Base-by-base conservation (phyloP, 2,113 vertebrate genomes). In the Malurus cyaneus region DNA sequence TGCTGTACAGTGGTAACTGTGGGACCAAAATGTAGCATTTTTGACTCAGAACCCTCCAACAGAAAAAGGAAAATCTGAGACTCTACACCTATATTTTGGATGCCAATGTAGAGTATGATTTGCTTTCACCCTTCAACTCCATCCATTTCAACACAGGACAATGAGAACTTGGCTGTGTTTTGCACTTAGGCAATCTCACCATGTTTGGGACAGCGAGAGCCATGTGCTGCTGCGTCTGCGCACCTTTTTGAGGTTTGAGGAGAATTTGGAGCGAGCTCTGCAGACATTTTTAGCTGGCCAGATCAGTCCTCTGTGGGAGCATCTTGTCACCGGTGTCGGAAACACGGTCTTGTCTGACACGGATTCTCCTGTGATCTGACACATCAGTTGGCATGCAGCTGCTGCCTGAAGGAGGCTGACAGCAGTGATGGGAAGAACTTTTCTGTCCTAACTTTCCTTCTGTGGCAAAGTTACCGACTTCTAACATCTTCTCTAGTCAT, bases 201-300 rank as follows among this genome's bases (percentile, higher is more conserved):
- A 4, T 1, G 2, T 29, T 18, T 42, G 49, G 67, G 72, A 11
- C 5, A 8, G 29, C n/a, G 53, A 39, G 54, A 73, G 57, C 28
- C 0, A 0, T 8, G 26, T 1, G 0, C 28, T 56, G 18, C 31
- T 11, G n/a, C n/a, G 41, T 46, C n/a, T 0, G 36, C 10, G 7
- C 41, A 6, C 56, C 21, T 57, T 47, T 47, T n/a, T 23, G 47
- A 50, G 42, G 12, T 31, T 70, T 70, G 25, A 5, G n/a, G 31
- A 18, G 60, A 32, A 52, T 19, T 46, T 46, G 7, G 12, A 61
- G 34, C 5, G n/a, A 3, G 8, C 71, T 82, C 42, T 52, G 18
- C 23, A 59, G 50, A 25, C 5, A 2, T 36, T 88, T 90, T 62
- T 39, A 92, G n/a, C 60, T 71, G 69, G 60, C 34, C 44, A 72